Conservation (phyloP, 2,888 invertebrate genomes). For the Minunthozetes semirufus region DNA sequence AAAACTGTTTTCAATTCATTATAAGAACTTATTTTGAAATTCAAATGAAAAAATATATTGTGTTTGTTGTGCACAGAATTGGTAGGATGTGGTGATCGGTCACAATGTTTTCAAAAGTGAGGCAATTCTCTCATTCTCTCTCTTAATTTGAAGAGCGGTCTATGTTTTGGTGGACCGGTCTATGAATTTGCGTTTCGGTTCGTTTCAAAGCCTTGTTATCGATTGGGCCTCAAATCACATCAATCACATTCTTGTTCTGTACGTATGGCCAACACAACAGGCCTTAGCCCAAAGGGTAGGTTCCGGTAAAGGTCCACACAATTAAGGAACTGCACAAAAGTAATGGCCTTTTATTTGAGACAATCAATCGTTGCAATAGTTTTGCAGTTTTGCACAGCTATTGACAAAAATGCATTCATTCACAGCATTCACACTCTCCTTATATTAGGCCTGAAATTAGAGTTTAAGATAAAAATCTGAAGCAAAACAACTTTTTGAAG, state of each 20-base stretch:
- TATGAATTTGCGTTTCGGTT: constrained; percentile 20
- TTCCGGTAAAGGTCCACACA: background rate
- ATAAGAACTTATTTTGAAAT: no score
- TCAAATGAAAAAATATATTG: background rate
- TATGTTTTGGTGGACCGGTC: constrained; percentile 10
- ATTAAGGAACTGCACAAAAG: background rate
- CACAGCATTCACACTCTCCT: constrained; percentile 6
- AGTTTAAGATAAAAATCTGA: background rate
- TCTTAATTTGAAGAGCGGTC: constrained; percentile 7
- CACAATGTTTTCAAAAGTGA: background rate
- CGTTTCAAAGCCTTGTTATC: constrained; percentile 22
- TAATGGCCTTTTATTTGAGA: constrained; percentile 9
- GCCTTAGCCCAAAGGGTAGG: constrained; percentile 9
- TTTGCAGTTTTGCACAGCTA: background rate
- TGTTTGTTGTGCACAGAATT: background rate
- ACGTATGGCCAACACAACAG: background rate
- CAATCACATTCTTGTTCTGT: constrained; percentile 15
- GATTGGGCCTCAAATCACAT: constrained; percentile 19
- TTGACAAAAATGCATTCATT: constrained; percentile 5
- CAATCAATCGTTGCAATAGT: constrained; percentile 9
- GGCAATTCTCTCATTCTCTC: background rate
- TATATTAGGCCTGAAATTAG: background rate
- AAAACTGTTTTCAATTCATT: no score
- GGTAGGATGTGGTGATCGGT: background rate
- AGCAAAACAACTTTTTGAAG: background rate